Evolutionary conservation across 30 jellyfish, hydroid and myxozoan genomes (phyloP).

Genomic region (Nemopilema nomurai): DNA sequence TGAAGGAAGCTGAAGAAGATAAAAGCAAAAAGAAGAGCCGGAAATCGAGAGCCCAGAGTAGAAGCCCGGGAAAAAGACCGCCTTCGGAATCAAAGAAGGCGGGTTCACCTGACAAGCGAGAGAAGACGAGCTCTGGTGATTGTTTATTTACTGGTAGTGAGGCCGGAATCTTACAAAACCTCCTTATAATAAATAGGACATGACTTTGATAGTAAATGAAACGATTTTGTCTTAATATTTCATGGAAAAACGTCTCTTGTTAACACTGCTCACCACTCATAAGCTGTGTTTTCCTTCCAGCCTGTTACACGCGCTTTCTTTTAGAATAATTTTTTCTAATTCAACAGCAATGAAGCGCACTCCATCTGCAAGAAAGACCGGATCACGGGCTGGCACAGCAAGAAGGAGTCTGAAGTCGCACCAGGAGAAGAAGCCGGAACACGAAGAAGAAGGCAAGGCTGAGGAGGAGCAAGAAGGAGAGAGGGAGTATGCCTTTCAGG

Average conservation of each 20-base stretch:
- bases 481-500: conserved; percentile 67
- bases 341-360: conserved; percentile 45
- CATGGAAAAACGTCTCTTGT: too few relatives aligned
- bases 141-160: too few relatives aligned
- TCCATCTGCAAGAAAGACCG: conserved; percentile 53
- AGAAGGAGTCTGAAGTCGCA: conserved; percentile 31
- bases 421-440: conserved; percentile 28
- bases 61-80: conserved; percentile 70
- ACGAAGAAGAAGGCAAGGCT: conserved; percentile 10
- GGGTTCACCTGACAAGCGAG: conserved; percentile 47
- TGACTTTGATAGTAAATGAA: too few relatives aligned
- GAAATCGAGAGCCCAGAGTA: conserved; percentile 44
- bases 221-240: too few relatives aligned
- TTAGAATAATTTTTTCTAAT: background rate
- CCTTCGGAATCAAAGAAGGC: conserved; percentile 57
- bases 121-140: conserved; percentile 36
- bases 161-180: too few relatives aligned
- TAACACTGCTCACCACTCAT: too few relatives aligned
- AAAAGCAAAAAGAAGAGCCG: conserved; percentile 57
- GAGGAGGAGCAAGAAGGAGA: conserved; percentile 35
- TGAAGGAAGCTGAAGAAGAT: conserved; percentile 75
- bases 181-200: too few relatives aligned
- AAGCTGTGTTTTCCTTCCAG: too few relatives aligned
- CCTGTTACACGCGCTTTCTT: too few relatives aligned
- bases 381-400: conserved; percentile 69